Base-by-base conservation (phyloP, 2,888 invertebrate genomes). In the Nezara viridula region DNA sequence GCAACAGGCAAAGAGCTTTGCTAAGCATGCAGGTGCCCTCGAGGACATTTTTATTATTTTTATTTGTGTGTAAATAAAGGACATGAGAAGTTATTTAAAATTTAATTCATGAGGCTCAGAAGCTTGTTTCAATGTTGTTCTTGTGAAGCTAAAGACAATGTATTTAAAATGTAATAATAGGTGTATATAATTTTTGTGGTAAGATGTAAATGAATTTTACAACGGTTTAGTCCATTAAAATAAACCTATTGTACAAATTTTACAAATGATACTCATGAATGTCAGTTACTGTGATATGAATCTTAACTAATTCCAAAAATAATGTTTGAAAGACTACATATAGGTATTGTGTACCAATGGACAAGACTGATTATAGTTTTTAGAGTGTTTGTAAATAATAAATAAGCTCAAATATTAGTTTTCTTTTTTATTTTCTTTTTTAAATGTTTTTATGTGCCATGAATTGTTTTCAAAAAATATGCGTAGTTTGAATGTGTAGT, bases 341-440 rank as follows among this genome's bases (percentile, higher is more conserved):
- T 88, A 81, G 47, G 50, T 88, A 50, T 32, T 88, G 81, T 88
- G 88, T 52, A 81, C 81, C 81, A 85, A 52, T 85, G 88, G 88
- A 88, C 81, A 88, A 88, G 88, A 88, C 88, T 88, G 88, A 88
- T 88, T 88, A 49, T 40, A 88, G 88, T 88, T 88, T 88, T 88
- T 81, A 81, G 88, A 37, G 21, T 52, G 40, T 88, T 16, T 88
- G 66, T 88, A 88, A 47, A 73, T 88, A 73, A 86, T 86, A 52
- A 77, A 52, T 73, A 88, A 88, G 88, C 88, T 88, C 88, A 88
- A 88, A 49, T 27, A 49, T 88, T 85, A 81, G 44, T 88, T 49
- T 88, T 66, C 6, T 47, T 60, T 37, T 60, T n/a, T 86, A 44
- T 24, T 60, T 55, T 44, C n/a, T 77, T 49, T 12, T 88, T 47